Conservation (phyloP, 2,888 invertebrate species). For the Parapristionchus giblindavisi region DNA sequence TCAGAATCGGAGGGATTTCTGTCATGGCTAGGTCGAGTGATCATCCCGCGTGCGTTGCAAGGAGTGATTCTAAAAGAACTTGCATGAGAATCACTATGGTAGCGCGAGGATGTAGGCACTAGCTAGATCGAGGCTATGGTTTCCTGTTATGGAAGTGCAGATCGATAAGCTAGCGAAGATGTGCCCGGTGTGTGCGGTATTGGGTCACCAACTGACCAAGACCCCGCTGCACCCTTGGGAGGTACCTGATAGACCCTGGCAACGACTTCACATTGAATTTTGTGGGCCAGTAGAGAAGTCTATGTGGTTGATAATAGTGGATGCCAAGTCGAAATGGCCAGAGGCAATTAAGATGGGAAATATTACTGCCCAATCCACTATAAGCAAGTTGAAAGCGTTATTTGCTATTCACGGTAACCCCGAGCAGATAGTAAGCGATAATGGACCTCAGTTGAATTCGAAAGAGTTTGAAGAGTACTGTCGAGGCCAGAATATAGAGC, state of each 20-base stretch:
- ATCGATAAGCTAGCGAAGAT: background rate
- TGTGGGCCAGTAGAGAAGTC: background rate
- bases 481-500: constrained; percentile 1
- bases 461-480: background rate
- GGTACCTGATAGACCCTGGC: constrained; percentile 9
- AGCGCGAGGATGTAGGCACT: constrained; percentile 4
- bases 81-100: constrained; percentile 28
- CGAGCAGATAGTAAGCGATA: constrained; percentile 48
- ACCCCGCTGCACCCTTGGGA: constrained; percentile 31
- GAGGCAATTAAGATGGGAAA: constrained; percentile 57
- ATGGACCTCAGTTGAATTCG: constrained; percentile 40
- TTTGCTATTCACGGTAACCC: constrained; percentile 45
- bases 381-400: constrained; percentile 38
- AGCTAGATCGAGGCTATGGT: constrained; percentile 30
- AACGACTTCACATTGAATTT: constrained; percentile 35
- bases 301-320: constrained; percentile 69
- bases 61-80: background rate
- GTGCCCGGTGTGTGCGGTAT: background rate
- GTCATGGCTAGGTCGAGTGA: background rate
- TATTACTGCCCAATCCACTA: constrained; percentile 37
- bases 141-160: constrained; percentile 15
- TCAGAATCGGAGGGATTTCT: background rate
- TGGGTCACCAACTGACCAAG: background rate
- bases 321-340: constrained; percentile 72
- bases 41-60: constrained; percentile 15